Percentiles rank a stretch among this genome's conserved stretches.
These are phyloP conservation scores for Drosophila prosaltans DNA, from an alignment of 1,140 invertebrate species.

Conservation along the genomic window DNA sequence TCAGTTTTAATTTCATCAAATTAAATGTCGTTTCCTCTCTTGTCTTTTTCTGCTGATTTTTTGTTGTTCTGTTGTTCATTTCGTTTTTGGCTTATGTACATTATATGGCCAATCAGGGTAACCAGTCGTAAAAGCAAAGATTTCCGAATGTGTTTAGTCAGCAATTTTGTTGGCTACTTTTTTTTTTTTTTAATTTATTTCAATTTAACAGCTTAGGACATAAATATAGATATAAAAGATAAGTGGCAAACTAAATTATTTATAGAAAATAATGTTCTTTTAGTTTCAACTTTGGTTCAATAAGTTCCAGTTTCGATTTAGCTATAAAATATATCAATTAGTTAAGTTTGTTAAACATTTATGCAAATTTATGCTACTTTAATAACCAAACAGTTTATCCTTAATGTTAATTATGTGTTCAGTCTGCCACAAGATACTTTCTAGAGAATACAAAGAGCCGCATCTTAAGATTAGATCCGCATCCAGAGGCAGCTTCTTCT, in stretches of 20 bases:
- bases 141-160: slow-evolving; percentile 5
- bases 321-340: neutral
- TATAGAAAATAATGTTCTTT: no score
- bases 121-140: slow-evolving; percentile 9
- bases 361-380: slow-evolving; percentile 2
- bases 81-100: neutral
- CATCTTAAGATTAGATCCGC: neutral
- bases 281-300: no score
- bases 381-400: slow-evolving; percentile 11
- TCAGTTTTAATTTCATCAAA: slow-evolving; percentile 19
- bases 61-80: neutral
- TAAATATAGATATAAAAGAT: no score
- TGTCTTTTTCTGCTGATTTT: neutral
- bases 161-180: neutral
- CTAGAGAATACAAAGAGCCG: slow-evolving; percentile 33
- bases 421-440: slow-evolving; percentile 19
- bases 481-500: slow-evolving; percentile 16
- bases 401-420: slow-evolving; percentile 41
- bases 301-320: no score
- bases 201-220: no score
- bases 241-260: no score
- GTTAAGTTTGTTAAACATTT: neutral
- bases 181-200: no score
- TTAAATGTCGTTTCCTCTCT: neutral
- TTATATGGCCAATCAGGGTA: slow-evolving; percentile 14